Evolutionary conservation across 1,140 invertebrate species (phyloP).

Genomic region (Mesaphorura yosii): DNA sequence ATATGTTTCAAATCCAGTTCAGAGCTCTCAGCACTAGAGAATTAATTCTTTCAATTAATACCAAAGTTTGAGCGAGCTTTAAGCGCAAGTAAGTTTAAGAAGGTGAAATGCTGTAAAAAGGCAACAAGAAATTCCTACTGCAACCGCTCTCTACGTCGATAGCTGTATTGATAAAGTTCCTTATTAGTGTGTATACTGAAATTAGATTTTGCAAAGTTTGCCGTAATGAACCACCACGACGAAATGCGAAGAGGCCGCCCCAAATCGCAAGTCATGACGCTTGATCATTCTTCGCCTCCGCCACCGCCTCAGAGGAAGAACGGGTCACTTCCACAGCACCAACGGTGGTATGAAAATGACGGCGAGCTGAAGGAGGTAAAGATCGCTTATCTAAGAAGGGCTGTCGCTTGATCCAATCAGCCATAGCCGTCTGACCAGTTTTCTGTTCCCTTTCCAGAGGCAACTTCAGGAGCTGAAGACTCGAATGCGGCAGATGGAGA

Average conservation of each 20-base stretch:
- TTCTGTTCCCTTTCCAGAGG: conserved; percentile 39
- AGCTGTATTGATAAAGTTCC: too few species aligned
- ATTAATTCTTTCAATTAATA: background rate
- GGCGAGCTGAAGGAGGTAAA: conserved; percentile 37
- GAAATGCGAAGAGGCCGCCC: conserved; percentile 22
- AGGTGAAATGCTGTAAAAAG: too few species aligned
- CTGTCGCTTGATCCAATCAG: background rate
- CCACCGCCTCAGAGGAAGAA: conserved; percentile 14
- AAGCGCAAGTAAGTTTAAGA: background rate
- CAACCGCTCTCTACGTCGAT: too few species aligned
- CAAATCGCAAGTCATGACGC: conserved; percentile 28
- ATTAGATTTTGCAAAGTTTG: background rate
- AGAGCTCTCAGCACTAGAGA: too few species aligned
- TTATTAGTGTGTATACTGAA: too few species aligned
- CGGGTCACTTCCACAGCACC: conserved; percentile 23
- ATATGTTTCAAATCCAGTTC: too few species aligned
- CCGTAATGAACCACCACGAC: conserved; percentile 6
- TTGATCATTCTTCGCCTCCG: conserved; percentile 12
- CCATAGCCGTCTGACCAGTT: background rate
- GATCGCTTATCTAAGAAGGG: background rate
- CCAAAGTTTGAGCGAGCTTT: background rate
- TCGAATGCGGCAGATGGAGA: conserved; percentile 91
- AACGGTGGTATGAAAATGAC: conserved; percentile 34
- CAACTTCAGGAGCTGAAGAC: conserved; percentile 84
- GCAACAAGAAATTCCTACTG: too few species aligned